These are phyloP conservation scores for Monopterus albus DNA, from an alignment of 2,113 vertebrate species.

Conservation along the genomic window DNA sequence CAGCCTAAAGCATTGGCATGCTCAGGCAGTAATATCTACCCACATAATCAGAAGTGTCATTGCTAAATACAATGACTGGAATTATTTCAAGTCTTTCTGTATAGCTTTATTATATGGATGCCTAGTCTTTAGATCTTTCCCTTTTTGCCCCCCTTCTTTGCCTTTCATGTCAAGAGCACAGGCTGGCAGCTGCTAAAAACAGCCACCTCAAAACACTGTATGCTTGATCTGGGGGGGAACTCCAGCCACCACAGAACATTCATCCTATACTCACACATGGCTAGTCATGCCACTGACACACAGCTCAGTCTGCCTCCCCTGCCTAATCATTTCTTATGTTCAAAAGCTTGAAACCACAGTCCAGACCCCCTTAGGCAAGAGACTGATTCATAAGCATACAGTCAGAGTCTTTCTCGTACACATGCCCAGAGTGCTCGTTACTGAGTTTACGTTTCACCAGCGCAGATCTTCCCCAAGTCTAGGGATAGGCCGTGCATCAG, in stretches of 20 bases:
- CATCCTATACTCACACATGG: conserved; percentile 57
- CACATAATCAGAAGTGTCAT: conserved; percentile 49
- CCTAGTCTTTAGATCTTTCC: conserved; percentile 34
- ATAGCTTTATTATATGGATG: not conserved
- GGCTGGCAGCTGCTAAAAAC: conserved; percentile 69
- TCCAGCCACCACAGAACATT: conserved; percentile 67
- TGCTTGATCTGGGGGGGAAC: conserved; percentile 68
- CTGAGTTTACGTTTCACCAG: conserved; percentile 62
- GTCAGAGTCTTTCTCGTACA: conserved; percentile 48
- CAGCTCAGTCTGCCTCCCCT: conserved; percentile 45
- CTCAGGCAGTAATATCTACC: conserved; percentile 52
- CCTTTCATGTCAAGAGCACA: conserved; percentile 43
- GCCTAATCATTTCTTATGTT: conserved; percentile 64
- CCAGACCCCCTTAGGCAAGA: conserved; percentile 59
- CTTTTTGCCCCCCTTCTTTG: conserved; percentile 20
- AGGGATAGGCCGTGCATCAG: conserved; percentile 60
- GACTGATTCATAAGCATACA: conserved; percentile 42
- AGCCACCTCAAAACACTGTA: conserved; percentile 51
- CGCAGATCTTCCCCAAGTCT: conserved; percentile 36
- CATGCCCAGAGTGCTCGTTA: conserved; percentile 60
- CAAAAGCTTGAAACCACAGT: conserved; percentile 67
- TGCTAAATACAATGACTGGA: conserved; percentile 20
- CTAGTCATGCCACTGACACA: conserved; percentile 66
- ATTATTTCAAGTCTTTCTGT: conserved; percentile 22
- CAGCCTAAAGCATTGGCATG: conserved; percentile 52